phyloP scores from a whole-genome alignment of 2,797 vertebrate genomes.

The Rallus crepitans region DNA sequence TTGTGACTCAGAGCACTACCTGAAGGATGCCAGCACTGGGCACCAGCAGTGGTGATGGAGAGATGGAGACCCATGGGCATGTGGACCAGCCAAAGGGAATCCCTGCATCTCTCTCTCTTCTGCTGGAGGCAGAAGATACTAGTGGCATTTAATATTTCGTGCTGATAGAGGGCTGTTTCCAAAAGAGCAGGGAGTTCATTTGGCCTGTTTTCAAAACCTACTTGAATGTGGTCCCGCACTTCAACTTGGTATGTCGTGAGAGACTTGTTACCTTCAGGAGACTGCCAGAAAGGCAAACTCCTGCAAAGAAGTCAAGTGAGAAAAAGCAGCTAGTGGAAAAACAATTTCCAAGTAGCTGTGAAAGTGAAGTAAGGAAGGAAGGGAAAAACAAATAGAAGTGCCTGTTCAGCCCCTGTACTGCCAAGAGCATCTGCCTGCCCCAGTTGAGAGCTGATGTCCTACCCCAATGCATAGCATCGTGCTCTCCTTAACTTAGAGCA shows the following conservation, averaged over 20 bases:
- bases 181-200: background rate
- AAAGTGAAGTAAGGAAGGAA: background rate
- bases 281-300: background rate
- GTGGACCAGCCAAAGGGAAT: background rate
- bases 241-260: background rate
- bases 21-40: fast-evolving
- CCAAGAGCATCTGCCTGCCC: background rate
- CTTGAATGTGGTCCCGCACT: background rate
- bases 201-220: background rate
- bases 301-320: background rate
- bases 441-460: background rate
- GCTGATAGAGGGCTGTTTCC: background rate
- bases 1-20: background rate
- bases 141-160: background rate
- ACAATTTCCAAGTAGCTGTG: background rate
- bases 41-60: background rate
- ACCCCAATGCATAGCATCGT: background rate
- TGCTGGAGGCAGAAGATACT: background rate
- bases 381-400: background rate
- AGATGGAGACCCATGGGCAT: background rate
- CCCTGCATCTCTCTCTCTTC: background rate
- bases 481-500: background rate
- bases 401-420: background rate
- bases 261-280: background rate
- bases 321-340: background rate